Evolutionary conservation across 1,140 invertebrate species (phyloP), one percentile per base, ranked within the genome.

Genomic region (Leptinotarsa undecemlineata): DNA sequence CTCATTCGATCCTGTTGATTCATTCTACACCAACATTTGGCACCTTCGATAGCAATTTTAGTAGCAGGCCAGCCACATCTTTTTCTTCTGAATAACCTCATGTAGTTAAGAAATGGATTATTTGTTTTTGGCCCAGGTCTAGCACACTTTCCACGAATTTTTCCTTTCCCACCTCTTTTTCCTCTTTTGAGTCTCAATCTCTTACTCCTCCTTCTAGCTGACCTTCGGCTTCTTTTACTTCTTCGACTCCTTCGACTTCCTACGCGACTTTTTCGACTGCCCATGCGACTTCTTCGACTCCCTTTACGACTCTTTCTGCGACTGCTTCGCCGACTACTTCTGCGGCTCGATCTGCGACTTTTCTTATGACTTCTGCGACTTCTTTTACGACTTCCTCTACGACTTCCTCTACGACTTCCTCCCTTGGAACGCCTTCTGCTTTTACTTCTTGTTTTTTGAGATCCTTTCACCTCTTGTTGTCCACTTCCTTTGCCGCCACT

Each of bases 11-110:
- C 66, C 14, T 73, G 17, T 5, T 71, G 33, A 23, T 51, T 74
- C 80, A 81, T 80, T 15, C 73, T 73, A 47, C 77, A 77, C 80
- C 80, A 81, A 17, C 73, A 73, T 69, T 81, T 81, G 4, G 76
- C 80, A 6, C 79, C 80, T 66, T 79, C 77, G 19, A 77, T 72
- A 3, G 80, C 80, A 17, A 81, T 77, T 68, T 78, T 76, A 13
- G 63, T 68, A 8, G 71, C 71, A 4, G 77, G 74, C 77, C 73
- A 75, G 4, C 74, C 76, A 48, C 79, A 79, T 33, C 76, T 78
- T 23, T 71, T 71, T 8, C 60, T 48, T 47, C 75, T 74, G 48
- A 77, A 76, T 42, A 76, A 57, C 48, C 75, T 17, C 42, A 76
- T 19, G 57, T 69, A 78, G 51, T 78, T 76, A 5, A 76, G 42